Base-by-base conservation (phyloP, 2,797 vertebrate species). In the Coracias cyanogaster region DNA sequence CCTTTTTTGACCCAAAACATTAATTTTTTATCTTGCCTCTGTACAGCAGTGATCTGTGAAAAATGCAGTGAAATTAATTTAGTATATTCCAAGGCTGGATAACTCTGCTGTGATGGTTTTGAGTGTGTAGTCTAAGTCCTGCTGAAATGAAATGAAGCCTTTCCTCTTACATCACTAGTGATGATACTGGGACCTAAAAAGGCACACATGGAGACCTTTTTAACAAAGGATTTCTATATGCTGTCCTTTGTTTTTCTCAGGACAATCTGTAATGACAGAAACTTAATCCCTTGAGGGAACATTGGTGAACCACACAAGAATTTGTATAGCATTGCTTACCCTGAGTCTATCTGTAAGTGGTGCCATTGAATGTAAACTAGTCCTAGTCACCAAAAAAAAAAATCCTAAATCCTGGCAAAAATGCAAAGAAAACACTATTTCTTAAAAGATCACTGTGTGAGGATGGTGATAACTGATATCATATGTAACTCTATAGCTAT, bases 21-120 rank as follows among this genome's bases (percentile, higher is more conserved):
- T 77, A 67, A 83, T 94, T 87, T 96, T 96, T 83, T 41, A 77
- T 87, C 45, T 43, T 71, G 20, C 10, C 46, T 86, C 70, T 86
- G 33, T 76, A 54, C 66, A 87, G 61, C 62, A 81, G 0, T 35
- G 70, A 35, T 57, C 49, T 84, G 41, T 81, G 46, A 37, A 37
- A 37, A 37, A 60, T 85, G 52, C 51, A 66, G 25, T 86, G 51
- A 54, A 85, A 72, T 18, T 73, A 10, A 12, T 45, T 66, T 19
- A 3, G 11, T 62, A 2, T 26, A 4, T 74, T 93, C 62, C 60
- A 48, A 57, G 52, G 28, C 57, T 66, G 45, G 46, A 7, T 45
- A 52, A 57, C 31, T 28, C 71, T 91, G 57, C 60, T 89, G 77
- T 18, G n/a, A 3, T 71, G 15, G 12, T 71, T 60, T 9, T 43